These are phyloP conservation scores for Poecile montanus DNA, from an alignment of 2,797 vertebrate genomes.

Conservation along the genomic window DNA sequence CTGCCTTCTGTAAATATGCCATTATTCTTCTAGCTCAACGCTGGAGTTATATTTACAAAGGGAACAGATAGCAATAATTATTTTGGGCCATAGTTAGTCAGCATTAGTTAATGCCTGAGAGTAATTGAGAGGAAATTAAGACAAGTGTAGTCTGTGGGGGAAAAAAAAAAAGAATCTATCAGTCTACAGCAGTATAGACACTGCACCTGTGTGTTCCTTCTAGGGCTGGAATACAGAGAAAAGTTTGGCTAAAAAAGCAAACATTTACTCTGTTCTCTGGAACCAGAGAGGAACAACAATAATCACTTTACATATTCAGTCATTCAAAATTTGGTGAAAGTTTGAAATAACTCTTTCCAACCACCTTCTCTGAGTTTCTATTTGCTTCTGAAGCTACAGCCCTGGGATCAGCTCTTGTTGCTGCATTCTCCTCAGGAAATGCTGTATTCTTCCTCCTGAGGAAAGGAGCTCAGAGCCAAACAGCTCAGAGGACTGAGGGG, in stretches of 20 bases:
- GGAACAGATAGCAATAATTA: constrained; percentile 80
- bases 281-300: background rate
- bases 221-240: background rate
- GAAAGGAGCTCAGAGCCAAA: background rate
- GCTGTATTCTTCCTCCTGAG: background rate
- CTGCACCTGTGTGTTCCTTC: constrained; percentile 23
- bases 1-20: constrained; percentile 79
- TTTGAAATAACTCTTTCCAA: background rate
- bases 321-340: background rate
- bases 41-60: constrained; percentile 79
- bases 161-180: background rate
- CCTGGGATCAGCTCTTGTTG: background rate
- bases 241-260: background rate
- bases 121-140: constrained; percentile 78
- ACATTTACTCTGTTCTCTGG: background rate
- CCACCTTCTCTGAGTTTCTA: background rate
- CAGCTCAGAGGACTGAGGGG: background rate
- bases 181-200: background rate
- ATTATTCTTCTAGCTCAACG: constrained; percentile 76
- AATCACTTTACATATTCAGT: background rate
- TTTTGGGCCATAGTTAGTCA: constrained; percentile 75
- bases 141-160: constrained; percentile 57
- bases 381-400: background rate
- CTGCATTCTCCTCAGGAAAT: background rate
- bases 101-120: constrained; percentile 81